phyloP scores from a whole-genome alignment of 2,113 vertebrate species.

The Sorex fumeus region DNA sequence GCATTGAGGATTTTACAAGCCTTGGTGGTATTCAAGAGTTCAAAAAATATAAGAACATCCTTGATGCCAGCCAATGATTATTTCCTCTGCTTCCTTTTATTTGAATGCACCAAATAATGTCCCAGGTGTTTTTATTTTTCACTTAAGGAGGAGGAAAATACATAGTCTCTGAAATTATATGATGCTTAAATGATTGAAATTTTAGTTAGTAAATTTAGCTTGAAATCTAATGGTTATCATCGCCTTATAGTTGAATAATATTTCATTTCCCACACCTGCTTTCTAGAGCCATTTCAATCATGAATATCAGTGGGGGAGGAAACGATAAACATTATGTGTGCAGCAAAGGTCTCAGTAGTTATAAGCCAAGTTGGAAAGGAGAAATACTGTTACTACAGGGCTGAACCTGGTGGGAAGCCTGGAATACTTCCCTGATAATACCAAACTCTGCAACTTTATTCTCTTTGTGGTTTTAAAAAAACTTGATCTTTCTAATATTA shows the following conservation, averaged over 20 bases:
- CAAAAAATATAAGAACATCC: slow-evolving; percentile 45
- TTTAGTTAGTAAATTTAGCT: slow-evolving; percentile 71
- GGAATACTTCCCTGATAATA: slow-evolving; percentile 60
- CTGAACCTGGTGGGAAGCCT: slow-evolving; percentile 52
- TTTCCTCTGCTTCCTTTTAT: slow-evolving; percentile 55
- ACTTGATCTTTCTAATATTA: slow-evolving; percentile 75
- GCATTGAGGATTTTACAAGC: slow-evolving; percentile 3
- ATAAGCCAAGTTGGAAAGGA: slow-evolving; percentile 64
- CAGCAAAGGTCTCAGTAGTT: slow-evolving; percentile 56
- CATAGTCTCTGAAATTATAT: slow-evolving; percentile 43
- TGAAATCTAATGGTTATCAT: slow-evolving; percentile 68
- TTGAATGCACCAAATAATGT: slow-evolving; percentile 24
- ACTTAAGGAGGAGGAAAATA: slow-evolving; percentile 39
- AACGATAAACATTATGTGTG: slow-evolving; percentile 50
- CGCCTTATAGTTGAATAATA: slow-evolving; percentile 72
- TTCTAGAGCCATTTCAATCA: slow-evolving; percentile 72
- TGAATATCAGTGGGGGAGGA: slow-evolving; percentile 64
- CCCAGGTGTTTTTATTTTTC: slow-evolving; percentile 72
- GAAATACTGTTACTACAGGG: slow-evolving; percentile 35
- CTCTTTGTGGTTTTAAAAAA: slow-evolving; percentile 69
- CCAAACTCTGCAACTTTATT: slow-evolving; percentile 56
- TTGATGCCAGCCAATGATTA: neutral
- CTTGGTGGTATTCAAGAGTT: neutral
- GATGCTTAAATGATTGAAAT: slow-evolving; percentile 69
- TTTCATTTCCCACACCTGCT: slow-evolving; percentile 79